Evolutionary conservation across 2,797 vertebrate species (phyloP).

Genomic region (Limosa lapponica): DNA sequence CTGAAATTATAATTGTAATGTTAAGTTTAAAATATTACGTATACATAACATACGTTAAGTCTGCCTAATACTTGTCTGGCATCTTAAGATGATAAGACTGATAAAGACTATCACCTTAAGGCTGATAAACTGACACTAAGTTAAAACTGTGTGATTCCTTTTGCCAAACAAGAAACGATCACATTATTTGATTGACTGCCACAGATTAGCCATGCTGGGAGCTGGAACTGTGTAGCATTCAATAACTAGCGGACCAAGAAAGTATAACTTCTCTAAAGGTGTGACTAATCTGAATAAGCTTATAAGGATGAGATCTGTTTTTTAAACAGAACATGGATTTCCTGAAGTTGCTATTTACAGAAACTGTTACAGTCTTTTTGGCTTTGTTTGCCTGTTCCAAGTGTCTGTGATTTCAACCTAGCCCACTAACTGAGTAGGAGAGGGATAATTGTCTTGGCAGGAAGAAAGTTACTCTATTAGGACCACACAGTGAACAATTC

Average conservation of each 20-base stretch:
- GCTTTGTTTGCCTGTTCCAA: not conserved
- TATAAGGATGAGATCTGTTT: not conserved
- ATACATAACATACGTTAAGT: not conserved
- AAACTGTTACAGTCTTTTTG: not conserved
- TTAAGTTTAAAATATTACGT: not conserved
- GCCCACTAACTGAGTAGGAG: not conserved
- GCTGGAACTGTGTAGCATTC: not conserved
- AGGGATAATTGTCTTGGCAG: slow-evolving; percentile 10
- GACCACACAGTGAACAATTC: slow-evolving; percentile 18
- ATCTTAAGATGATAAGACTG: not conserved
- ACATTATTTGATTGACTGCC: not conserved
- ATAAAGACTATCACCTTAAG: not conserved
- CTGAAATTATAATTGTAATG: not conserved
- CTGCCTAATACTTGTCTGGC: not conserved
- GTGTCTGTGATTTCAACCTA: not conserved
- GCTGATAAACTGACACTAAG: not conserved
- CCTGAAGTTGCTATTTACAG: not conserved
- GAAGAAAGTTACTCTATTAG: not conserved
- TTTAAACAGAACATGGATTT: not conserved
- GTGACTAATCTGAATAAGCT: not conserved
- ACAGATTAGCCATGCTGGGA: not conserved
- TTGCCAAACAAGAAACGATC: not conserved
- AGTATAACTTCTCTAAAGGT: not conserved
- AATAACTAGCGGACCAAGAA: not conserved
- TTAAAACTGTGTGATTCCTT: not conserved